Evolutionary conservation across 2,797 vertebrate species (phyloP).

Genomic region (Botia kubotai): DNA sequence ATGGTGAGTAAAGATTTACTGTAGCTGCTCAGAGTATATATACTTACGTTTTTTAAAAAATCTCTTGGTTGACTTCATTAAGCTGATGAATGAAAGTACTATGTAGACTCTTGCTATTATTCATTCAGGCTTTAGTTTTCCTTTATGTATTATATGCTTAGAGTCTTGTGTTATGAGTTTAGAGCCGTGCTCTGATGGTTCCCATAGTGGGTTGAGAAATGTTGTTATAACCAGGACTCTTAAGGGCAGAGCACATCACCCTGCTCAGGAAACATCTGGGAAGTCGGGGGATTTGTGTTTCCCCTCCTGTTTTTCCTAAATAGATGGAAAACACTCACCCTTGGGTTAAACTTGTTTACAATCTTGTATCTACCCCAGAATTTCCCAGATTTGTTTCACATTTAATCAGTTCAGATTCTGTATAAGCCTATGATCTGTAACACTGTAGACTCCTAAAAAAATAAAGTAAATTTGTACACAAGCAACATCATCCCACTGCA

Average conservation of each 20-base stretch:
- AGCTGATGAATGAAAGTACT: conserved; percentile 10
- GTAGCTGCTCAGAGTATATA: conserved; percentile 20
- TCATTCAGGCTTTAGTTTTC: not conserved
- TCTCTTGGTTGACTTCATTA: conserved; percentile 33
- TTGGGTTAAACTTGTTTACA: conserved; percentile 36
- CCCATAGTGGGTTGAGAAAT: not conserved
- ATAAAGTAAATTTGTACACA: no score
- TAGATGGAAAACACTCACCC: conserved; percentile 70
- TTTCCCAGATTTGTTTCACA: conserved; percentile 38
- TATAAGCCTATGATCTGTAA: not conserved
- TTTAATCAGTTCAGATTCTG: not conserved
- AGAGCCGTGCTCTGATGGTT: conserved; percentile 14
- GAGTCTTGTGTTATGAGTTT: not conserved
- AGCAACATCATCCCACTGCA: no score
- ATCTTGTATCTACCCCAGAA: conserved; percentile 44
- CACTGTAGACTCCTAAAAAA: no score
- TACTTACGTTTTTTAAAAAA: conserved; percentile 20
- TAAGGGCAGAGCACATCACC: conserved; percentile 44
- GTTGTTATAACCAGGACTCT: conserved; percentile 43
- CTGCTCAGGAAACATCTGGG: conserved; percentile 70
- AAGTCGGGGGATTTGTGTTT: conserved; percentile 63
- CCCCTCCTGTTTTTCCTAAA: conserved; percentile 61
- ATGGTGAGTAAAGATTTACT: conserved; percentile 74
- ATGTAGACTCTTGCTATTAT: not conserved
- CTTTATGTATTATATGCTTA: not conserved